phyloP scores from a whole-genome alignment of 1,140 invertebrate species.

The Heterodera schachtii region DNA sequence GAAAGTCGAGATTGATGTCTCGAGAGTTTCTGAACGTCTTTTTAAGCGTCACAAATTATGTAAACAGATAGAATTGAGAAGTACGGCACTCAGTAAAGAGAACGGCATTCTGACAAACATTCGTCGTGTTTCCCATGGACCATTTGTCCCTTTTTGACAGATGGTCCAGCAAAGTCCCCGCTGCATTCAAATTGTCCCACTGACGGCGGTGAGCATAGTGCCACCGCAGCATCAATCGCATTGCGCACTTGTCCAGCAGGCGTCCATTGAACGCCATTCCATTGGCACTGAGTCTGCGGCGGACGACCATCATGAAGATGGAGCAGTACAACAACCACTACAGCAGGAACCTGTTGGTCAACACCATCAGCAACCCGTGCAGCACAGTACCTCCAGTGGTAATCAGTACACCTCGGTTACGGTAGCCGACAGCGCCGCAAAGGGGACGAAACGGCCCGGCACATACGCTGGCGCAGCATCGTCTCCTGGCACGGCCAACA shows the following conservation, averaged over 20 bases:
- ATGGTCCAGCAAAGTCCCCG: constrained; percentile 1
- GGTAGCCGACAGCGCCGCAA: background rate
- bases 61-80: too few species aligned
- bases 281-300: background rate
- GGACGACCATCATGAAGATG: background rate
- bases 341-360: background rate
- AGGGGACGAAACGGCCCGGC: too few species aligned
- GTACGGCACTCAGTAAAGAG: too few species aligned
- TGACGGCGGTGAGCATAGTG: background rate
- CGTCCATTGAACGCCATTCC: background rate
- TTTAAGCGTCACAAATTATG: too few species aligned
- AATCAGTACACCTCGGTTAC: background rate
- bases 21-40: too few species aligned
- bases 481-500: constrained; percentile 12
- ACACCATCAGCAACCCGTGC: background rate
- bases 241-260: constrained; percentile 13
- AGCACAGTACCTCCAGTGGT: background rate
- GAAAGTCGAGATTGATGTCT: too few species aligned
- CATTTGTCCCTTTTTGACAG: background rate
- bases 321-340: background rate
- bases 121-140: background rate
- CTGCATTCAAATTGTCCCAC: constrained; percentile 5
- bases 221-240: background rate
- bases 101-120: too few species aligned
- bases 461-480: background rate